These are phyloP conservation scores for Ips nitidus DNA, from an alignment of 1,140 invertebrate species.

Conservation along the genomic window DNA sequence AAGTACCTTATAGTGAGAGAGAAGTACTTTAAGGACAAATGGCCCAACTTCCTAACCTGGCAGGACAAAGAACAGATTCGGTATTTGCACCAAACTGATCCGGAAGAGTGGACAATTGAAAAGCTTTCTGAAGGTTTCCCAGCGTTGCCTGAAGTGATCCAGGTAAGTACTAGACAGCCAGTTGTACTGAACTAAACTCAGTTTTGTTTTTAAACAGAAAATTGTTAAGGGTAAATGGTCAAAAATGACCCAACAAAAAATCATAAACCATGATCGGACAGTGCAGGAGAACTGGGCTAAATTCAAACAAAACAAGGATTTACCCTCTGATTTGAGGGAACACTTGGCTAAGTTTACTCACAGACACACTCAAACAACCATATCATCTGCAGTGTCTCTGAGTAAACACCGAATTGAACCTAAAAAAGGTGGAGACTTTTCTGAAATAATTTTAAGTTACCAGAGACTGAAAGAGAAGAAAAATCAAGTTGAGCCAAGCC, in stretches of 20 bases:
- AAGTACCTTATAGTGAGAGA: conserved; percentile 64
- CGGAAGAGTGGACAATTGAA: conserved; percentile 72
- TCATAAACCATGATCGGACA: conserved; percentile 63
- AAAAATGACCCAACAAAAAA: conserved; percentile 57
- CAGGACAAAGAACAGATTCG: conserved; percentile 81
- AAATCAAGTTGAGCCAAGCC: conserved; percentile 12
- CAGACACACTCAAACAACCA: conserved; percentile 46
- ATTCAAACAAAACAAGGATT: conserved; percentile 56
- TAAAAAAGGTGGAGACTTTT: conserved; percentile 50
- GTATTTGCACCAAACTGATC: conserved; percentile 65
- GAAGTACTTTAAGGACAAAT: conserved; percentile 73
- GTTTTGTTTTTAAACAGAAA: conserved; percentile 55
- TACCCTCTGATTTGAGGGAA: conserved; percentile 56
- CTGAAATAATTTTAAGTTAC: conserved; percentile 52
- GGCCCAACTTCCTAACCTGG: conserved; percentile 77
- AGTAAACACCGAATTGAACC: not conserved
- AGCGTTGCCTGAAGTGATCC: conserved; percentile 62
- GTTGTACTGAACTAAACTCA: not conserved
- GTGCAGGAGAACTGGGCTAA: conserved; percentile 69
- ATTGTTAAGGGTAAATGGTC: conserved; percentile 65
- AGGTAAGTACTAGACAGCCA: conserved; percentile 49
- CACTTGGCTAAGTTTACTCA: conserved; percentile 69
- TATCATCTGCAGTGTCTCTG: conserved; percentile 3
- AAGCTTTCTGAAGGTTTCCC: conserved; percentile 79
- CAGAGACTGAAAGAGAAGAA: conserved; percentile 42